phyloP scores from a whole-genome alignment of 2,797 vertebrate species.

The Propithecus deckenii region DNA sequence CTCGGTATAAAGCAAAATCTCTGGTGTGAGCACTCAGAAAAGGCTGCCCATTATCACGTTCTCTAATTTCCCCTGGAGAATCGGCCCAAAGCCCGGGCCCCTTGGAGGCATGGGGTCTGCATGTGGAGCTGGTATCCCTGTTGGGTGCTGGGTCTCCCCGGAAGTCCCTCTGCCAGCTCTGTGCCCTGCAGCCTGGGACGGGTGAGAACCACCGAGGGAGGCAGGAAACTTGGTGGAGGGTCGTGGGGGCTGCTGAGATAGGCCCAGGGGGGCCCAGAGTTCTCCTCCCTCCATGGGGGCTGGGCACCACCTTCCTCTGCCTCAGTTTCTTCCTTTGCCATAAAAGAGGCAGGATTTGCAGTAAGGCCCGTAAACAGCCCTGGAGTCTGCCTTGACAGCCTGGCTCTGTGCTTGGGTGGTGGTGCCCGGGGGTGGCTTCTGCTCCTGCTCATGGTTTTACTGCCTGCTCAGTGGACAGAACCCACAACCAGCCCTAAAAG shows the following conservation, averaged over 20 bases:
- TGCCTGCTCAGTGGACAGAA: background rate
- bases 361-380: background rate
- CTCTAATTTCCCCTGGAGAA: background rate
- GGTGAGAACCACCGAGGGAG: background rate
- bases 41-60: background rate
- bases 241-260: background rate
- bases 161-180: background rate
- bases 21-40: background rate
- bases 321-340: background rate
- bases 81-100: background rate
- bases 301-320: background rate
- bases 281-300: background rate
- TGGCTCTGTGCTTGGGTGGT: background rate
- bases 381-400: background rate
- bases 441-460: slow-evolving; percentile 51
- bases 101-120: no score
- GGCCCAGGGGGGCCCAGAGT: background rate
- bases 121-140: background rate
- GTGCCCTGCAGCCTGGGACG: background rate
- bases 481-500: background rate
- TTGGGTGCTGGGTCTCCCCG: background rate
- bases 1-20: background rate
- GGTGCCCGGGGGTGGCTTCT: background rate
- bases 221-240: background rate
- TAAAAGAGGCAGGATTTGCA: background rate